Percentiles rank a stretch among this genome's conserved stretches.
These are phyloP conservation scores for Dasysyrphus tricinctus DNA, from an alignment of 2,888 invertebrate species.

Conservation along the genomic window DNA sequence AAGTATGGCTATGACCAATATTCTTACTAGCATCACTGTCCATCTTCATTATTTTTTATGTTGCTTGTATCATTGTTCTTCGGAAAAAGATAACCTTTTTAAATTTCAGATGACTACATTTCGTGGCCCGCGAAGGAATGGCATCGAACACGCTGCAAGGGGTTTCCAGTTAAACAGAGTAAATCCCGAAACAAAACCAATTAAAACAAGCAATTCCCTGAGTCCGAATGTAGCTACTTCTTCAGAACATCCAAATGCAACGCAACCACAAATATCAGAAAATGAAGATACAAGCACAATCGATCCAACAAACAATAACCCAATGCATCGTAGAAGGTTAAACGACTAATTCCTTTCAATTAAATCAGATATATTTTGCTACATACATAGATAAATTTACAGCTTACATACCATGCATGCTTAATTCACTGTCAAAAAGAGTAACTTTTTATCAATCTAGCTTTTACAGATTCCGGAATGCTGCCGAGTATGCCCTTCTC, in stretches of 20 bases:
- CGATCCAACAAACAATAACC: conserved; percentile 38
- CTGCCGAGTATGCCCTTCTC: conserved; percentile 85
- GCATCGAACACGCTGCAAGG: conserved; percentile 77
- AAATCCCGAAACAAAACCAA: conserved; percentile 76
- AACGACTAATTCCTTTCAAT: background rate
- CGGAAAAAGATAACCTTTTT: too few relatives aligned
- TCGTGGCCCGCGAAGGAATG: conserved; percentile 76
- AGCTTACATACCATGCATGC: background rate
- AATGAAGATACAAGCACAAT: conserved; percentile 62
- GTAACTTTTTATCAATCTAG: conserved; percentile 15
- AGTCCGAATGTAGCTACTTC: conserved; percentile 56
- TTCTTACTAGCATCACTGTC: background rate
- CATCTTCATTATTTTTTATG: background rate
- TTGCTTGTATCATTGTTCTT: background rate
- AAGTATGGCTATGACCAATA: background rate
- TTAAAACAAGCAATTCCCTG: conserved; percentile 51
- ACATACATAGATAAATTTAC: background rate
- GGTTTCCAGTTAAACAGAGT: conserved; percentile 77
- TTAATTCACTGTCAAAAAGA: background rate
- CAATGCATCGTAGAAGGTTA: conserved; percentile 75
- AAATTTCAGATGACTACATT: conserved; percentile 65
- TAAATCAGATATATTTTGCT: background rate
- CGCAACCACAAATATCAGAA: conserved; percentile 53
- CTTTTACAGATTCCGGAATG: conserved; percentile 81
- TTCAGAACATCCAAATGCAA: conserved; percentile 43